These are phyloP conservation scores for Pseudochirops corinnae DNA, from an alignment of 2,797 vertebrate genomes.

Conservation along the genomic window DNA sequence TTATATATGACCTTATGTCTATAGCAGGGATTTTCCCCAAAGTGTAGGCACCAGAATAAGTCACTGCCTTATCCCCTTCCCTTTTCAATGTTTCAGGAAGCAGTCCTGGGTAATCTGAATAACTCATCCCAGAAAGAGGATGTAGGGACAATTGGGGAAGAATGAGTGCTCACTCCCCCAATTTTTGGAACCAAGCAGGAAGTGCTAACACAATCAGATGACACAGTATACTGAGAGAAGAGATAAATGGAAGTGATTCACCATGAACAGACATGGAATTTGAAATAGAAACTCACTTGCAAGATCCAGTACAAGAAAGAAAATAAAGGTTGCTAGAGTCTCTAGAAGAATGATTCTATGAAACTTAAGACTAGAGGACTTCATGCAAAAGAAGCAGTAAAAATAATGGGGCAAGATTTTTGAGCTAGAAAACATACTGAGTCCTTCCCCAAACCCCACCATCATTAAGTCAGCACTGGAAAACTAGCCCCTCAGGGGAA, in stretches of 20 bases:
- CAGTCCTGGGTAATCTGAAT: neutral
- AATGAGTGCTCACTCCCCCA: neutral
- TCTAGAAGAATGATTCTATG: neutral
- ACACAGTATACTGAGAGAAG: neutral
- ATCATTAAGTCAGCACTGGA: neutral
- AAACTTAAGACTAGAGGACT: neutral
- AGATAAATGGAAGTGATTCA: neutral
- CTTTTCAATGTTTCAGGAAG: neutral
- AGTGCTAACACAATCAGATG: neutral
- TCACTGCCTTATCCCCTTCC: neutral
- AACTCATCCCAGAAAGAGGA: neutral
- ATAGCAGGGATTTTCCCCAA: neutral
- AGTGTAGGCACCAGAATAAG: neutral
- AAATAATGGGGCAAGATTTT: neutral
- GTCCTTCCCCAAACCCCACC: neutral
- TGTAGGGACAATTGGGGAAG: neutral
- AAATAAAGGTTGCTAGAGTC: neutral
- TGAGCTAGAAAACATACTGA: neutral
- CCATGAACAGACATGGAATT: neutral
- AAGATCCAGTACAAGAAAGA: neutral
- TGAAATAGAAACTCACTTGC: neutral
- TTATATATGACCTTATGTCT: neutral
- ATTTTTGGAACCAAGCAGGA: constrained; percentile 9
- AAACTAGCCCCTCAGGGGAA: neutral
- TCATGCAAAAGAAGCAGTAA: neutral